phyloP scores from a whole-genome alignment of 2,797 vertebrate genomes.

The Enteromius trimaculatus region DNA sequence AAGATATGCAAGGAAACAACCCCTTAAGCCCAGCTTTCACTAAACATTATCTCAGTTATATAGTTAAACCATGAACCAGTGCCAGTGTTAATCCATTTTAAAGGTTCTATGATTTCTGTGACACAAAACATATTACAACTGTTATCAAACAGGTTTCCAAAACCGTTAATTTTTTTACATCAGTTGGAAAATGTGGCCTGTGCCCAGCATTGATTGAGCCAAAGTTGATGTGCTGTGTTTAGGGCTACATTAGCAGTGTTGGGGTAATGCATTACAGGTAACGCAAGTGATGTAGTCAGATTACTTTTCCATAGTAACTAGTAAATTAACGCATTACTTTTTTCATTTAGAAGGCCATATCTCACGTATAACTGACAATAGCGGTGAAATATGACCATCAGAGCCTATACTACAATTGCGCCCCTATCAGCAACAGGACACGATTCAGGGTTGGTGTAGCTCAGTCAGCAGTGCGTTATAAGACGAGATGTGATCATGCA shows the following conservation, averaged over 20 bases:
- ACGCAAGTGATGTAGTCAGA: too few species aligned
- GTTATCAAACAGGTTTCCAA: not conserved
- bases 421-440: too few species aligned
- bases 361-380: too few species aligned
- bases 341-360: too few species aligned
- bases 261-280: too few species aligned
- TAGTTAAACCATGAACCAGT: not conserved
- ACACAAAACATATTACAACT: not conserved
- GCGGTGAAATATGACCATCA: too few species aligned
- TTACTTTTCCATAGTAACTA: too few species aligned
- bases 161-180: not conserved
- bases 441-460: too few species aligned
- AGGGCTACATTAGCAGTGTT: not conserved
- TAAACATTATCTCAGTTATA: not conserved
- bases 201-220: not conserved
- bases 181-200: not conserved
- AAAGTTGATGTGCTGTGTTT: not conserved
- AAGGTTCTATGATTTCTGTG: not conserved
- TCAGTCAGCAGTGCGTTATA: too few species aligned
- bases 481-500: too few species aligned
- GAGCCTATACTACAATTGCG: too few species aligned
- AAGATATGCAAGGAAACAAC: constrained; percentile 31
- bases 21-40: not conserved
- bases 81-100: not conserved
- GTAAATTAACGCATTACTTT: too few species aligned